Evolutionary conservation across 2,797 vertebrate genomes (phyloP), one percentile per base, ranked within the genome.

Genomic region (Danio tinwini): DNA sequence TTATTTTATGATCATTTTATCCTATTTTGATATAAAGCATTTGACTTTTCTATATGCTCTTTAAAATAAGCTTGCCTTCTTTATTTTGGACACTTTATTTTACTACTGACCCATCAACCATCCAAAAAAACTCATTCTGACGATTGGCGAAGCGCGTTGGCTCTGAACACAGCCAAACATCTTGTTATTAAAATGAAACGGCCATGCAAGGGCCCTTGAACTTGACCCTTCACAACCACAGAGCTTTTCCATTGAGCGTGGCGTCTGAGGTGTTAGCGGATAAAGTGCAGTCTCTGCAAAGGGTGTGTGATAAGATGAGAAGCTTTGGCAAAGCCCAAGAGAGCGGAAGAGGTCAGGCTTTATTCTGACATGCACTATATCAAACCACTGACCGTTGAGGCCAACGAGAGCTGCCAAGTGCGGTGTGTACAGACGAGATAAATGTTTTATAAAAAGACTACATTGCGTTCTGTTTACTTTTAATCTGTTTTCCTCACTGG

Each of bases 361-460:
- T 56, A 70, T 49, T 79, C 29, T 74, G 76, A 74, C 70, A 68
- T 56, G 40, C 77, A 62, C 82, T 76, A 70, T 73, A 72, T 80
- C 78, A 73, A 80, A 56, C 76, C 73, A 63, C 50, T 64, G 72
- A 76, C 78, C 55, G n/a, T 44, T 55, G 39, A 78, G 65, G 71
- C 63, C 69, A 59, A 74, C 42, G 56, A 63, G 55, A 82, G 61
- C 68, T 77, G 47, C 67, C 74, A 72, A 58, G 37, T 49, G 58
- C 17, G 6, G 14, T 68, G 69, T 78, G 70, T 62, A 61, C 64
- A 74, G 45, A 58, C 55, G 5, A 68, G 75, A 82, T 74, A 82
- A 47, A 75, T 49, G 62, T 69, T 63, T 53, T 16, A 71, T 16
- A 53, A 13, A 71, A 68, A 29, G 10, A 53, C 58, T 62, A 62